Evolutionary conservation across 35 echinoderm and acorn worm species (phyloP), one percentile per base, ranked within the genome.

Genomic region (Heliocidaris erythrogramma): DNA sequence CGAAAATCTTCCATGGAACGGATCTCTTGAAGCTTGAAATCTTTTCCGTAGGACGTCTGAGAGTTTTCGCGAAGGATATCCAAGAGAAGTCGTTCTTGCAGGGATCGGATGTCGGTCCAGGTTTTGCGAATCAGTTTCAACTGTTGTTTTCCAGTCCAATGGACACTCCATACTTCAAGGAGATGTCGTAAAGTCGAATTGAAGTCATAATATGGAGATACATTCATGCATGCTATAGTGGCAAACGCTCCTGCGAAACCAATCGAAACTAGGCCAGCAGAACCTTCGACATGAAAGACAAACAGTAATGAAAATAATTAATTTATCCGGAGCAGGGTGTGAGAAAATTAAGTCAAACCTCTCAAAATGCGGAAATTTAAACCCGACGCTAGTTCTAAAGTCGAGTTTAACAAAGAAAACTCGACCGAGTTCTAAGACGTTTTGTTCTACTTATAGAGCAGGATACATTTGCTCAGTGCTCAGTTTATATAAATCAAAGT

Each of bases 41-140:
- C 94, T 24, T 94, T 94, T 27, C 60, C 88, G 59, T 96, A 96
- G 18, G 31, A 48, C 9, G 96, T 96, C 0, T 93, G 88, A 47
- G 30, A 60, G 53, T 85, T 93, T 32, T 85, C 31, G 35, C 71
- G 48, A 30, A 96, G 42, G 49, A 94, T 93, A 12, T 93, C 42
- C 31, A 95, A 17, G 47, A 96, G 94, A 30, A 95, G 31, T 17
- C 60, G 48, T 49, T 96, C 96, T 61, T 96, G 96, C 0, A 69
- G 53, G 31, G 71, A 48, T 47, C 94, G 86, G 11, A 87, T 30
- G 29, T 47, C 56, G 31, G 86, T 69, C 48, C 94, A 95, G 16
- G 30, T 35, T 48, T 88, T 13, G 31, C 47, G 31, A 16, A 88
- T 5, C 47, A 30, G 9, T 32, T 32, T 35, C 86, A 88, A 13